phyloP scores from a whole-genome alignment of 1,140 invertebrate genomes.

The Berghia stephanieae region DNA sequence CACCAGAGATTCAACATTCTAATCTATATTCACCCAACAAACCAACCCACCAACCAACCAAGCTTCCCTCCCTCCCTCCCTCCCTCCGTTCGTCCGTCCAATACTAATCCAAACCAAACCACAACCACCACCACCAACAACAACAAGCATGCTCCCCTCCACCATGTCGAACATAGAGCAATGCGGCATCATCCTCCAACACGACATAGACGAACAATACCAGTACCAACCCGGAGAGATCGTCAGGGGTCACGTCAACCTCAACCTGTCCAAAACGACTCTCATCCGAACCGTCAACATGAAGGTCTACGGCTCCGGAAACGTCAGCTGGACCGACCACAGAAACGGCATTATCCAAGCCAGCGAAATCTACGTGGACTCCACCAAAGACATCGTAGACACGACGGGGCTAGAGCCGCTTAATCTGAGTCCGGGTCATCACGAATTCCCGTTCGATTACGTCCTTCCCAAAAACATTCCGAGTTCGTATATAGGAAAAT shows the following conservation, averaged over 20 bases:
- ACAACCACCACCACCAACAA: not conserved
- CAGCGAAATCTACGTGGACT: conserved; percentile 60
- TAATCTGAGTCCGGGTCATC: conserved; percentile 43
- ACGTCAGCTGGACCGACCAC: conserved; percentile 58
- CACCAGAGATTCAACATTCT: too few species aligned
- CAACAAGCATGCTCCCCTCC: too few species aligned
- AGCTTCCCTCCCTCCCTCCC: not conserved
- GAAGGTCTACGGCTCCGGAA: conserved; percentile 54
- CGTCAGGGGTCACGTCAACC: conserved; percentile 50
- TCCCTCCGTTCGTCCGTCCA: too few species aligned
- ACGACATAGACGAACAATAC: conserved; percentile 67
- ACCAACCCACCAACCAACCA: not conserved
- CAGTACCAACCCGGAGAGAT: conserved; percentile 66
- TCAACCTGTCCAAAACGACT: conserved; percentile 36
- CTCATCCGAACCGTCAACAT: conserved; percentile 45
- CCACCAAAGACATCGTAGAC: conserved; percentile 44
- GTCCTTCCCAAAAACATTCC: conserved; percentile 60
- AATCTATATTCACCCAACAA: not conserved
- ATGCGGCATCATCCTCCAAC: conserved; percentile 57
- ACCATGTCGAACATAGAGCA: conserved; percentile 43
- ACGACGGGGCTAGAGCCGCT: conserved; percentile 33
- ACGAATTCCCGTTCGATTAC: conserved; percentile 61
- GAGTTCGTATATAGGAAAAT: conserved; percentile 66
- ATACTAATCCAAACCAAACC: not conserved
- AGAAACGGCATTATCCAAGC: conserved; percentile 43